Evolutionary conservation across 2,113 vertebrate genomes (phyloP), one percentile per base, ranked within the genome.

Genomic region (Datnioides undecimradiatus): DNA sequence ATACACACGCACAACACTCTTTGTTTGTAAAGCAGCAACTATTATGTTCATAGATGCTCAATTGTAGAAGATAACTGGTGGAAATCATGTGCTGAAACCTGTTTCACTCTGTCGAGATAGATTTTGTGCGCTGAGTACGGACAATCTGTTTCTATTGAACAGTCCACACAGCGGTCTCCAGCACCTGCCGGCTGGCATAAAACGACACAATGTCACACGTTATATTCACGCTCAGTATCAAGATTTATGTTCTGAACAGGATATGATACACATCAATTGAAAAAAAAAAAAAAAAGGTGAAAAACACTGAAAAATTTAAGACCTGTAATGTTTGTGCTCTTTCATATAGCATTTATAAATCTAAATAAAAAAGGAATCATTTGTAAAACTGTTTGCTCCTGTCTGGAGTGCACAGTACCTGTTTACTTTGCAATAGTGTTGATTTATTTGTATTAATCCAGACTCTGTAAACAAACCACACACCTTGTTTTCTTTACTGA

Each of bases 41-140:
- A 25, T 27, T 13, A 23, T 29, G 5, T 19, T 36, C 0, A 59
- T 4, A 31, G n/a, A 40, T 38, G 1, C 21, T 55, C 25, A 16
- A 14, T 19, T 40, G 7, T 0, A 25, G 34, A 4, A 45, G 5
- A 16, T 13, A 29, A 41, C 2, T 9, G 2, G 8, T 65, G 17
- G 23, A 41, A 8, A 27, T 52, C 14, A 17, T 10, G 16, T 55
- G 38, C n/a, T 60, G 23, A 54, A 33, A 95, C 95, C 90, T 73
- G 54, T 84, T 93, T 94, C 72, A 95, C 93, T 79, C 58, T 86
- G 41, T 95, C 90, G 87, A 96, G 79, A 60, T 97, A 97, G 82
- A 96, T 95, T 90, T 95, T 96, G 76, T 91, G 52, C 16, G 95
- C 95, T 0, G 96, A 97, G 87, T 96, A 96, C 0, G 94, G 90